phyloP scores from a whole-genome alignment of 2,888 invertebrate species.

The Clusia tigrina region DNA sequence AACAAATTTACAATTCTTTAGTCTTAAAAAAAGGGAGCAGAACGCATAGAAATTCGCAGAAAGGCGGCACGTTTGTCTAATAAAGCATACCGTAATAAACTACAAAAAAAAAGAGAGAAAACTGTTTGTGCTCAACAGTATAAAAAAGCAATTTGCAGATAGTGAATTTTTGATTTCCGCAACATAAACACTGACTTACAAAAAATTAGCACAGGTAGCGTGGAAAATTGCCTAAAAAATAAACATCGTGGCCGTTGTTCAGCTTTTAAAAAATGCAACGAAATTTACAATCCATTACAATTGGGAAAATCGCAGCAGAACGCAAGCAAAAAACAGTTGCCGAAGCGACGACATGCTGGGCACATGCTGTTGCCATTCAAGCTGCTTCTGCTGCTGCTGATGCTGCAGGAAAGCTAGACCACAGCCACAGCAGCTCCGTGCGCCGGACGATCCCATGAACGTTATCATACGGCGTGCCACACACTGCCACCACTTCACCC shows the following conservation, averaged over 20 bases:
- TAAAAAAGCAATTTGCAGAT: constrained; percentile 48
- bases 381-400: too few relatives aligned
- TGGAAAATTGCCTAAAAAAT: constrained; percentile 50
- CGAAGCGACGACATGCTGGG: constrained; percentile 32
- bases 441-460: neutral
- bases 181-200: constrained; percentile 52
- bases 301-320: constrained; percentile 21
- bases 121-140: constrained; percentile 35
- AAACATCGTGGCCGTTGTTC: constrained; percentile 20
- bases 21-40: constrained; percentile 32
- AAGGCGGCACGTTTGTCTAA: neutral
- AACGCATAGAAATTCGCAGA: constrained; percentile 14
- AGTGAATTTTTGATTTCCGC: constrained; percentile 52
- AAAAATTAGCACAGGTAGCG: constrained; percentile 59
- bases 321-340: constrained; percentile 27
- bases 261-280: constrained; percentile 22
- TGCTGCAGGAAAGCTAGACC: constrained; percentile 12
- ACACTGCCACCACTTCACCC: constrained; percentile 12
- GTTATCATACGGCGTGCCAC: neutral
- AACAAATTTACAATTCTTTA: constrained; percentile 46
- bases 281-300: constrained; percentile 20
- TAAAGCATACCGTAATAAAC: neutral
- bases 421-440: neutral
- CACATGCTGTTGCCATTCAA: too few relatives aligned
- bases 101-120: constrained; percentile 9